Conservation (phyloP, 35 echinoderm and acorn worm genomes). For the Apostichopus japonicus region DNA sequence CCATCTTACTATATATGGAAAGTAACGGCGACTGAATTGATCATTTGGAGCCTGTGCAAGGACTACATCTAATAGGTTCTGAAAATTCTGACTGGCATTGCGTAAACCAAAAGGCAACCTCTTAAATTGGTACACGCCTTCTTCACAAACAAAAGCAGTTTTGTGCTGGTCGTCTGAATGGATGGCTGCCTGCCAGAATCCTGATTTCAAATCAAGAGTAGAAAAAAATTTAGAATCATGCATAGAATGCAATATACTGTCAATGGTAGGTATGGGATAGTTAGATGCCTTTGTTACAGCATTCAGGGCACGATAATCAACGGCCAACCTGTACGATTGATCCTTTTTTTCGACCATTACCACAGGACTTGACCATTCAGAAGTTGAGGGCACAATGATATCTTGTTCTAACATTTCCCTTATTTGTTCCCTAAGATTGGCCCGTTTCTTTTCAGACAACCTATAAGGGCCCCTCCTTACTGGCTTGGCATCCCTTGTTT, state of each 20-base stretch:
- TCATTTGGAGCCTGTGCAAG: too few relatives aligned
- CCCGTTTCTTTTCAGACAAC: slow-evolving; percentile 15
- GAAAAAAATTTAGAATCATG: neutral
- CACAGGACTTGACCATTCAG: slow-evolving; percentile 33
- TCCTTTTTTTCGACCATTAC: slow-evolving; percentile 18
- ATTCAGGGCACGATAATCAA: slow-evolving; percentile 61
- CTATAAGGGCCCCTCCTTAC: neutral
- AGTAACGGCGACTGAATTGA: too few relatives aligned
- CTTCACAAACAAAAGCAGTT: slow-evolving; percentile 56
- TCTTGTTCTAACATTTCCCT: slow-evolving; percentile 29
- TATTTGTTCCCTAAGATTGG: slow-evolving; percentile 12
- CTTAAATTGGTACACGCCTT: slow-evolving; percentile 47
- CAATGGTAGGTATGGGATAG: slow-evolving; percentile 58
- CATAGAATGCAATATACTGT: slow-evolving; percentile 46
- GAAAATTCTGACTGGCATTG: too few relatives aligned
- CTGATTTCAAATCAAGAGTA: slow-evolving; percentile 27
- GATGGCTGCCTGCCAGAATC: slow-evolving; percentile 37
- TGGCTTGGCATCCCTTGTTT: slow-evolving; percentile 32
- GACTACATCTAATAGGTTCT: too few relatives aligned
- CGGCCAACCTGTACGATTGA: slow-evolving; percentile 2
- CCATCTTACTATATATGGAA: too few relatives aligned
- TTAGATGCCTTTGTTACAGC: slow-evolving; percentile 10
- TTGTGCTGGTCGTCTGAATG: slow-evolving; percentile 17
- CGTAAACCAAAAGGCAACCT: slow-evolving; percentile 44
- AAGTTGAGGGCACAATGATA: slow-evolving; percentile 35